Percentiles rank a stretch among this genome's conserved stretches.
Conservation (phyloP, 1,140 invertebrate genomes). For the Bombus confusus region DNA sequence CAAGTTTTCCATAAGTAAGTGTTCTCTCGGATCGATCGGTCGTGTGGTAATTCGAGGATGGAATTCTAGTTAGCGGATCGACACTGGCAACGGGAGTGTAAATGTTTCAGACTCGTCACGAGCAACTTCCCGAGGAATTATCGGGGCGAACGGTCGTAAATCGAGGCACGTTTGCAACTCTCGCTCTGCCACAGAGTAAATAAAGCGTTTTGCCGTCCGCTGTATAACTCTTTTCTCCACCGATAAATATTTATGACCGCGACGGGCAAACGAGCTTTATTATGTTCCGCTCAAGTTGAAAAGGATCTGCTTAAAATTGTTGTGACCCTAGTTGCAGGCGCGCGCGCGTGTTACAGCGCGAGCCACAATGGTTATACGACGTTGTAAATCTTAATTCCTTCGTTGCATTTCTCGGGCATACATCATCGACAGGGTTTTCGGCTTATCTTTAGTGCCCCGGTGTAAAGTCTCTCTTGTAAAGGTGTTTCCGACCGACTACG, state of each 20-base stretch:
- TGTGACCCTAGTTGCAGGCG: constrained; percentile 31
- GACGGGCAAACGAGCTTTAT: constrained; percentile 55
- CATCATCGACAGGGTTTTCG: constrained; percentile 55
- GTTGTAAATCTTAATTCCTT: constrained; percentile 67
- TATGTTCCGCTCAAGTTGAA: constrained; percentile 49
- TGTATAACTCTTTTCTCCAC: constrained; percentile 42
- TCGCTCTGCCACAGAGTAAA: constrained; percentile 57
- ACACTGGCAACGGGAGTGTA: not conserved
- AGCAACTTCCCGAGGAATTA: constrained; percentile 39
- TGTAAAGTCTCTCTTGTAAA: constrained; percentile 44
- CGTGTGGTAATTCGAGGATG: no score
- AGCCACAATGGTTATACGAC: constrained; percentile 60
- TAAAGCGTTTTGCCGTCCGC: constrained; percentile 44
- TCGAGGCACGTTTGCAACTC: constrained; percentile 49
- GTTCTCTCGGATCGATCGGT: not conserved
- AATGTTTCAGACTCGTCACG: constrained; percentile 20
- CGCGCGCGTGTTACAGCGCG: constrained; percentile 6
- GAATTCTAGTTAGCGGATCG: not conserved
- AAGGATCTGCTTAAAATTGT: constrained; percentile 54
- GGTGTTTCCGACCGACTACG: constrained; percentile 47
- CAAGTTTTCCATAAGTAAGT: no score
- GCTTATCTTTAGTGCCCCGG: constrained; percentile 62
- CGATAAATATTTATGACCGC: constrained; percentile 64
- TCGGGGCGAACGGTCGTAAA: constrained; percentile 51
- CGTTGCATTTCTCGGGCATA: constrained; percentile 58